Base-by-base conservation (phyloP, 2,888 invertebrate genomes). In the Spodoptera littoralis region DNA sequence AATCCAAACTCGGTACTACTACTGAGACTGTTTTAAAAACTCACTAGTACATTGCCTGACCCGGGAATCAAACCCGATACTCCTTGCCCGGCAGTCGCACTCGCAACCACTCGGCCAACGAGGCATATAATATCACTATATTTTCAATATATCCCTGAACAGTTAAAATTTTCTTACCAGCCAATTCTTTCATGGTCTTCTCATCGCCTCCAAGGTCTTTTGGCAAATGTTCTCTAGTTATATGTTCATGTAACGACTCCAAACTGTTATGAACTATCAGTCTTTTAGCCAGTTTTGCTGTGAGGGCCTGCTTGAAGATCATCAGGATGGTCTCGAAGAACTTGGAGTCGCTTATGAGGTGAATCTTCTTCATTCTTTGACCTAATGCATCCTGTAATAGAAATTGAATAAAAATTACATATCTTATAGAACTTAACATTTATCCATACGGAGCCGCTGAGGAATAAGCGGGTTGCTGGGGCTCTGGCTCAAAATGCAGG, bases 201-300 rank as follows among this genome's bases (percentile, higher is more conserved):
- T 77, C 84, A 18, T 73, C 54, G 0, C 88, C 88, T 0, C 85
- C 87, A 22, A 77, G 81, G 0, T 88, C 88, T 41, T 53, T 45
- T 0, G 88, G 88, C 8, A 87, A 58, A 5, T 74, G 54, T 2
- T 84, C 82, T 54, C 59, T 80, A 0, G 82, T 76, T 13, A 88
- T 42, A n/a, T 62, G 60, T 0, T 84, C 62, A 44, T 82, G 62
- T 1, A 87, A 51, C 0, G 81, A 67, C 3, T 88, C 84, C 3
- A 81, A 4, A 43, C 49, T 71, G 2, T 61, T 52, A 13, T 86
- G 86, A 0, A 84, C 59, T 4, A 78, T 43, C 4, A 87, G 47
- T 45, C 86, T 76, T 6, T 73, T 58, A 0, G 65, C 70, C 0
- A 88, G 13, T 60, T 87, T 88, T 0, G 78, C 77, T 24, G 76